Evolutionary conservation across 2,888 invertebrate genomes (phyloP).

Genomic region (Troides oblongomaculatus): DNA sequence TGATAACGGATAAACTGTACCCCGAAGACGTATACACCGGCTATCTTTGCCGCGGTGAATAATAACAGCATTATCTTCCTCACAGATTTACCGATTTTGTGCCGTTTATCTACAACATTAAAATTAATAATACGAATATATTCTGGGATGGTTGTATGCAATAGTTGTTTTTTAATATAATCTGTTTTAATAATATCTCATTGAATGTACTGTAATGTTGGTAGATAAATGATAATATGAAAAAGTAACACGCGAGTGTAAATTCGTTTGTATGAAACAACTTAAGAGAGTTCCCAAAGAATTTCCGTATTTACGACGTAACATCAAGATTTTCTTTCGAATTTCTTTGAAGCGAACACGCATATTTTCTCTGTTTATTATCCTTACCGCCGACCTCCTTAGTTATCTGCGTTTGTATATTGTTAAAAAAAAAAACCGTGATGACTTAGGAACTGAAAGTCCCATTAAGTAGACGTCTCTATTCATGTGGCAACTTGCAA

Average conservation of each 20-base stretch:
- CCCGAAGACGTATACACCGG: constrained; percentile 61
- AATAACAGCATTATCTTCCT: constrained; percentile 40
- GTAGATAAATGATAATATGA: not conserved
- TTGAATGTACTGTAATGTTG: no score
- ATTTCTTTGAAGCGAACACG: constrained; percentile 60
- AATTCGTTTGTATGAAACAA: constrained; percentile 33
- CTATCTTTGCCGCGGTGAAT: constrained; percentile 39
- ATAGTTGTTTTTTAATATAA: not conserved
- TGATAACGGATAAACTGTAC: constrained; percentile 81
- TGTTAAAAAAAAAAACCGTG: constrained; percentile 66
- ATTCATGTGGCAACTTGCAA: constrained; percentile 73
- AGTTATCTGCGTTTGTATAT: constrained; percentile 69
- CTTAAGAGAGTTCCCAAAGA: constrained; percentile 47
- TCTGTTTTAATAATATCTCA: not conserved
- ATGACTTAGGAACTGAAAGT: constrained; percentile 80
- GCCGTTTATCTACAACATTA: constrained; percentile 6
- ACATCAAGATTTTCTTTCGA: constrained; percentile 66
- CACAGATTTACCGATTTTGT: constrained; percentile 7
- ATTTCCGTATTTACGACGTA: constrained; percentile 58
- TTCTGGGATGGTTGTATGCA: not conserved
- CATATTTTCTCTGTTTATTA: constrained; percentile 75
- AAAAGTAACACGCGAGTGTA: not conserved
- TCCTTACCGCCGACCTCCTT: constrained; percentile 66
- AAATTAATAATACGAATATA: not conserved
- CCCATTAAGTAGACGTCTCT: constrained; percentile 77